Percentiles rank a stretch among this genome's conserved stretches.
Conservation (phyloP, 2,888 invertebrate species). For the Pseudococcus jackbeardsleyi region DNA sequence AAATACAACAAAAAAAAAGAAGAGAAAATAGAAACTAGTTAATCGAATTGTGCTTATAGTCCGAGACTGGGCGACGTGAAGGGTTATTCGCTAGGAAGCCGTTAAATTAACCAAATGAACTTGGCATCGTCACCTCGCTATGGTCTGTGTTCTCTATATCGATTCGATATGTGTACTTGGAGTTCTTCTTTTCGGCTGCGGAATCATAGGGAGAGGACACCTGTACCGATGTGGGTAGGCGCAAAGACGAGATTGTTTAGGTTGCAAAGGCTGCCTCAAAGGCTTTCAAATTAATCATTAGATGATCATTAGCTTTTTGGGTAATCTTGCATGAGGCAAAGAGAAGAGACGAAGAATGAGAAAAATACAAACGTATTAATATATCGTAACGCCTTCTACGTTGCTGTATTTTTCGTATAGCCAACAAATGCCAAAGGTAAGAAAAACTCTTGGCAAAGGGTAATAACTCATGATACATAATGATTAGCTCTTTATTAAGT, state of each 20-base stretch:
- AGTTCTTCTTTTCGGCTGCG: not conserved
- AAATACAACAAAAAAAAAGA: not conserved
- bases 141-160: not conserved
- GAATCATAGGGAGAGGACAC: not conserved
- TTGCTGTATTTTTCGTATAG: not conserved
- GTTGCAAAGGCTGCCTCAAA: not conserved
- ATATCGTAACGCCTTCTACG: not conserved
- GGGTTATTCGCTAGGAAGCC: not conserved
- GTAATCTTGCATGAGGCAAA: not conserved
- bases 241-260: not conserved
- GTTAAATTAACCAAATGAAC: slow-evolving; percentile 43
- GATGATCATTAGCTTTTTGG: not conserved
- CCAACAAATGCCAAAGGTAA: slow-evolving; percentile 15
- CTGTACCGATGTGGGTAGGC: not conserved
- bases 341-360: not conserved
- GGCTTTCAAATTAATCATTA: not conserved
- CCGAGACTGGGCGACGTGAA: not conserved
- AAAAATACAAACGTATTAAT: not conserved
- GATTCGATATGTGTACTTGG: slow-evolving; percentile 15
- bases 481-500: slow-evolving; percentile 32
- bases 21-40: slow-evolving; percentile 27
- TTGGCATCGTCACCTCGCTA: not conserved
- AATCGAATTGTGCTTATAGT: slow-evolving; percentile 20
- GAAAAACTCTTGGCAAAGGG: not conserved
- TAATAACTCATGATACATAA: slow-evolving; percentile 34